Base-by-base conservation (phyloP, 2,888 invertebrate species). In the Cantharis nigra region DNA sequence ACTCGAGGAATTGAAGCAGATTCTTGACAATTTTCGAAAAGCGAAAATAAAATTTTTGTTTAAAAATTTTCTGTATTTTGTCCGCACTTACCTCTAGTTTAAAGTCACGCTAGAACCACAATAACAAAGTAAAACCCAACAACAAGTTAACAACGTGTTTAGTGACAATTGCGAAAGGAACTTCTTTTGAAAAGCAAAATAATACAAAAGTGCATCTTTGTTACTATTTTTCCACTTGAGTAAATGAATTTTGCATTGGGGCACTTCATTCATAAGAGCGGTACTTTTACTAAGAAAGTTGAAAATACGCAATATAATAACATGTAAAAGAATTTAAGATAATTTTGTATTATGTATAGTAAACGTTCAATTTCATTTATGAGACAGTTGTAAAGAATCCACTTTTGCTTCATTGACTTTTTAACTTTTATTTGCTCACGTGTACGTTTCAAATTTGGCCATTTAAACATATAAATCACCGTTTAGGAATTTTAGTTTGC, bases 191-290 rank as follows among this genome's bases (percentile, higher is more conserved):
- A 49, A 72, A 72, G 70, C 72, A 69, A 70, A 72, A 74, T 70
- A 77, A 74, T 72, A 65, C 14, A 75, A 72, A 71, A 74, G 69
- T 75, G 75, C 72, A 63, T 75, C 74, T 76, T 77, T 75, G 74
- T 75, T 65, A 72, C 67, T 78, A 23, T 67, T 78, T 79, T 81
- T 81, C 81, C 81, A 81, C 81, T 81, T 73, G 81, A 81, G 81
- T 81, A 81, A 79, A 79, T 81, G 77, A 81, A 76, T 77, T 77
- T 77, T 33, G 73, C 74, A 80, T 80, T 79, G 75, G 77, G 69
- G 67, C 80, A 79, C 76, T 79, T 77, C 79, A 79, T 79, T 79
- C 79, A 79, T 76, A 69, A 73, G 67, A 64, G 78, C 73, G 79
- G 76, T 70, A 72, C 63, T 78, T 76, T 67, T 14, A 75, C 20